phyloP scores from a whole-genome alignment of 2,888 invertebrate species.

The Pseudococcus viburni region DNA sequence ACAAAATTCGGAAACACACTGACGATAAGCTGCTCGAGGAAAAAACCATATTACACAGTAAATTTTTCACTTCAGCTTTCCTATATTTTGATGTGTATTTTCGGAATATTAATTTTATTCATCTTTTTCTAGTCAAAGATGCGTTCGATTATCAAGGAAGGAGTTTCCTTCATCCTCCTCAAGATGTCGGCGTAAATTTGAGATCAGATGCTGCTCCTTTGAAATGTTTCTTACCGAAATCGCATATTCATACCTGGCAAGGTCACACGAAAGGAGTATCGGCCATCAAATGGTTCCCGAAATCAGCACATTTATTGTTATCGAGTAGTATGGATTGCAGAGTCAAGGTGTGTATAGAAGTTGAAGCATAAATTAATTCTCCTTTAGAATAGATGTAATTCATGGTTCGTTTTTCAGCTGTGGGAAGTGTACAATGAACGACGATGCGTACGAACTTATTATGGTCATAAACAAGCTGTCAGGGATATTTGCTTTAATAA shows the following conservation, averaged over 20 bases:
- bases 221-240: constrained; percentile 96
- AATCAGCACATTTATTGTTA: constrained; percentile 92
- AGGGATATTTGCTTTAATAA: constrained; percentile 97
- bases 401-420: constrained; percentile 74
- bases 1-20: constrained; percentile 87
- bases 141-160: constrained; percentile 96
- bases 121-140: constrained; percentile 83
- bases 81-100: neutral
- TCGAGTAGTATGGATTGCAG: constrained; percentile 98
- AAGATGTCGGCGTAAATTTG: constrained; percentile 91
- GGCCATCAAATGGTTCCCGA: constrained; percentile 94
- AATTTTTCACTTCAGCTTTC: constrained; percentile 69
- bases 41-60: constrained; percentile 93
- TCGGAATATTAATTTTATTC: neutral
- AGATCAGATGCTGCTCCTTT: constrained; percentile 90
- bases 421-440: constrained; percentile 99
- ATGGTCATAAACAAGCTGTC: constrained; percentile 97
- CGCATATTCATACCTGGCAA: constrained; percentile 95
- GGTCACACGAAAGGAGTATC: constrained; percentile 98
- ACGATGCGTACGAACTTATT: constrained; percentile 93
- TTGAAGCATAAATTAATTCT: neutral
- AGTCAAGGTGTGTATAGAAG: constrained; percentile 81
- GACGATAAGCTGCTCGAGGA: constrained; percentile 96
- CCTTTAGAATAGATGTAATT: neutral
- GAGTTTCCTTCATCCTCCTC: constrained; percentile 93